These are phyloP conservation scores for Sphaerophoria rueppellii DNA, from an alignment of 2,888 invertebrate genomes.

Conservation along the genomic window DNA sequence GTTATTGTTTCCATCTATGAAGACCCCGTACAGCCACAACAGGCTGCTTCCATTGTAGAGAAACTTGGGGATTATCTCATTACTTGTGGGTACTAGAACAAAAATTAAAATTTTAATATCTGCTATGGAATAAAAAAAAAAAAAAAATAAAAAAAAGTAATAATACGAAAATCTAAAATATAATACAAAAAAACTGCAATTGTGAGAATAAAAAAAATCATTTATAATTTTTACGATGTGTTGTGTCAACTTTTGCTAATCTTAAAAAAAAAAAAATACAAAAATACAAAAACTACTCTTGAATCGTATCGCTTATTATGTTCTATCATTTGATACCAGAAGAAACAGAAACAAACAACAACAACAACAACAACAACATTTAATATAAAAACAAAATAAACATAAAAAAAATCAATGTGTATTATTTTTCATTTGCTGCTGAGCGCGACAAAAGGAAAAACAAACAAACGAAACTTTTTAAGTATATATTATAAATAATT, in stretches of 20 bases:
- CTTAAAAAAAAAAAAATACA: slow-evolving; percentile 31
- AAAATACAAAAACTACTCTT: slow-evolving; percentile 49
- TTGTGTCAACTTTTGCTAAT: slow-evolving; percentile 76
- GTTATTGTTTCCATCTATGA: slow-evolving; percentile 97
- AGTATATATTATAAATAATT: slow-evolving; percentile 59
- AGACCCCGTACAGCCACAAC: slow-evolving; percentile 98
- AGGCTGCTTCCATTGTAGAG: slow-evolving; percentile 97
- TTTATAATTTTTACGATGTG: slow-evolving; percentile 74
- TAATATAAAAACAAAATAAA: slow-evolving; percentile 64
- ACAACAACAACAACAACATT: slow-evolving; percentile 66
- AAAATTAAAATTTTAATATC: slow-evolving; percentile 77
- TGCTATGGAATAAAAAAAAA: slow-evolving; percentile 72
- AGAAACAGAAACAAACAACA: slow-evolving; percentile 59
- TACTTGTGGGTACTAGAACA: slow-evolving; percentile 96
- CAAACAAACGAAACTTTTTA: slow-evolving; percentile 44
- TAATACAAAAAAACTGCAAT: slow-evolving; percentile 76
- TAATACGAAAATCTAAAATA: slow-evolving; percentile 74
- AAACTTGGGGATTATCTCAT: slow-evolving; percentile 98
- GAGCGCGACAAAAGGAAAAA: slow-evolving; percentile 72
- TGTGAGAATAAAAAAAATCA: slow-evolving; percentile 67
- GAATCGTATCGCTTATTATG: slow-evolving; percentile 73
- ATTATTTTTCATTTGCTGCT: slow-evolving; percentile 73
- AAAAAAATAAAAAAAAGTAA: slow-evolving; percentile 68
- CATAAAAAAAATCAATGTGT: slow-evolving; percentile 67
- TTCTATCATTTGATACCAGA: slow-evolving; percentile 72